Base-by-base conservation (phyloP, 1,140 invertebrate genomes). In the Eueides isabella region DNA sequence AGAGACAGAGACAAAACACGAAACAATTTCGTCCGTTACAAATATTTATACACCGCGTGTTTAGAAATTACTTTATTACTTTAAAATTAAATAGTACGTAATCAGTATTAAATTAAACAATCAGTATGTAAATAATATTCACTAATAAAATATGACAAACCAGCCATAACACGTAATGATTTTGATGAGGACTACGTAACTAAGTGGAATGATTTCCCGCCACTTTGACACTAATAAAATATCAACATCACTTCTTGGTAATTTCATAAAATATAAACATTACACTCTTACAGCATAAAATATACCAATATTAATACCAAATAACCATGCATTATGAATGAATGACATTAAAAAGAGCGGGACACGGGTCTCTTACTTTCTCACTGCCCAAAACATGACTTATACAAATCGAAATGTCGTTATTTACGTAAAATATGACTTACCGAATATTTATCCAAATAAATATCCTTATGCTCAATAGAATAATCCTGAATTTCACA, bases 401-500 rank as follows among this genome's bases (percentile, higher is more conserved):
- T 74, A 76, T 67, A 85, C 74, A 86, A 55, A 55, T 72, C 78
- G 77, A 67, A 82, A 69, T 69, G 67, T 44, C 77, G 30, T 76
- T 75, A 67, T 76, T 70, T 48, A 72, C 23, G 48, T 16, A 29
- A 75, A 84, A 83, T 35, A 29, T 68, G 75, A 92, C 92, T 94
- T 83, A 94, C 92, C 92, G 92, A 93, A 92, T 93, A 94, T 93
- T 93, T 94, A 92, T 88, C 91, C 74, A 82, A 81, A 92, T 93
- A 94, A 93, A 93, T 93, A 94, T 94, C 92, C 91, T 92, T 91
- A 87, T 89, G 92, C 89, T 90, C 90, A 81, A 91, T 80, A 83
- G 89, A 86, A 90, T 87, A 92, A 93, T 93, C 90, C 90, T 89
- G 85, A 90, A 93, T 92, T 93, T 94, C 92, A 92, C 91, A 94